These are phyloP conservation scores for Parus major DNA, from an alignment of 2,113 vertebrate genomes.

Conservation along the genomic window DNA sequence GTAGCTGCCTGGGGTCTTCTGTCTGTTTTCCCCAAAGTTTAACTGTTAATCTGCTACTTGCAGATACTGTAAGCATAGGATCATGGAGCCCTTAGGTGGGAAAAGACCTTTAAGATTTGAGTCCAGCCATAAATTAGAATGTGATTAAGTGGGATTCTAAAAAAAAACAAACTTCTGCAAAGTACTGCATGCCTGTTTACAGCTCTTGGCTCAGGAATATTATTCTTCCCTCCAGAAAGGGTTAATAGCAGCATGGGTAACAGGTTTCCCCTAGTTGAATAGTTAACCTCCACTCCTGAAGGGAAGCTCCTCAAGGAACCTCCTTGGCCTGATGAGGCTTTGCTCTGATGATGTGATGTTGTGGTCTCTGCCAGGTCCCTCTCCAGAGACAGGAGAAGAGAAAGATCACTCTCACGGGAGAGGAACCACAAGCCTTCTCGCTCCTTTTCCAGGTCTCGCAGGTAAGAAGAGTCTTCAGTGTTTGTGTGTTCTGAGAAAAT, in stretches of 20 bases:
- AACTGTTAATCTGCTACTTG: accelerated
- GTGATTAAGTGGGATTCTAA: background rate
- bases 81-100: background rate
- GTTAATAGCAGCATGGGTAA: background rate
- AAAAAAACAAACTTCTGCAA: background rate
- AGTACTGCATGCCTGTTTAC: accelerated
- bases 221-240: background rate
- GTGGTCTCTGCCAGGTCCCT: constrained; percentile 79
- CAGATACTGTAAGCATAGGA: background rate
- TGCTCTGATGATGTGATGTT: background rate
- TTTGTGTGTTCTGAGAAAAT: background rate
- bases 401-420: constrained; percentile 91
- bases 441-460: constrained; percentile 94
- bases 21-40: background rate
- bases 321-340: background rate
- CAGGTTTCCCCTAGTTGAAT: background rate
- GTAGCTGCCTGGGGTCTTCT: background rate
- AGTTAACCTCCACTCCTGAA: background rate
- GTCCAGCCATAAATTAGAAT: background rate
- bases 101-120: background rate
- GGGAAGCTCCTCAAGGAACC: background rate
- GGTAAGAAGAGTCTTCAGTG: constrained; percentile 63
- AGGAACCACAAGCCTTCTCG: constrained; percentile 93
- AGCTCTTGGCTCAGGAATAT: background rate
- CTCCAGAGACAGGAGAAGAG: constrained; percentile 93